A percentile compares a stretch with the other conserved stretches of the same genome.
Evolutionary conservation across 1,140 invertebrate genomes (phyloP).

Genomic region (Cyclina sinensis): DNA sequence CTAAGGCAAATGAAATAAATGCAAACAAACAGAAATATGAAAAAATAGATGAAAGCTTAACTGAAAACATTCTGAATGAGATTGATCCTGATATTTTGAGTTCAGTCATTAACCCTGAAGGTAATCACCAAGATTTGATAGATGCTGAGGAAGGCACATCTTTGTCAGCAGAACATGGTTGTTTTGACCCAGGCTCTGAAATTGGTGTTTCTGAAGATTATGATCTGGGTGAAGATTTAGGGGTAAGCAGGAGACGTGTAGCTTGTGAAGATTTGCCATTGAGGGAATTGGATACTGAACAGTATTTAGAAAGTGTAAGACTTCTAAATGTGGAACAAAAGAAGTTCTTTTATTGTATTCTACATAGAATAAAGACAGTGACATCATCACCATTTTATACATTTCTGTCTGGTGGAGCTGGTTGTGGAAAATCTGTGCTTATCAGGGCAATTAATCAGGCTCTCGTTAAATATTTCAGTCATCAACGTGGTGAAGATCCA

Average conservation of each 20-base stretch:
- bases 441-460: constrained; percentile 41
- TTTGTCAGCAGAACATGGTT: not conserved
- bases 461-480: constrained; percentile 44
- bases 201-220: not conserved
- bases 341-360: no score
- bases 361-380: not conserved
- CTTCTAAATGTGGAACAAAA: no score
- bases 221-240: constrained; percentile 28
- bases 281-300: not conserved
- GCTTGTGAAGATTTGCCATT: not conserved
- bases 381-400: not conserved
- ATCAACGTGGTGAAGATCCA: not conserved
- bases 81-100: not conserved
- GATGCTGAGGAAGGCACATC: no score
- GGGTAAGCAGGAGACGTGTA: not conserved
- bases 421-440: constrained; percentile 60
- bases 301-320: not conserved
- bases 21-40: no score
- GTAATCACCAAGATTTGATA: no score
- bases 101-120: no score
- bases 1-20: no score
- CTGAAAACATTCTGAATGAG: constrained; percentile 18
- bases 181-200: not conserved
- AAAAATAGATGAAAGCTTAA: not conserved
- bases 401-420: constrained; percentile 63